A percentile compares a stretch with the other conserved stretches of the same genome.
Evolutionary conservation across 2,888 invertebrate genomes (phyloP).

Genomic region (Torymus auratus): DNA sequence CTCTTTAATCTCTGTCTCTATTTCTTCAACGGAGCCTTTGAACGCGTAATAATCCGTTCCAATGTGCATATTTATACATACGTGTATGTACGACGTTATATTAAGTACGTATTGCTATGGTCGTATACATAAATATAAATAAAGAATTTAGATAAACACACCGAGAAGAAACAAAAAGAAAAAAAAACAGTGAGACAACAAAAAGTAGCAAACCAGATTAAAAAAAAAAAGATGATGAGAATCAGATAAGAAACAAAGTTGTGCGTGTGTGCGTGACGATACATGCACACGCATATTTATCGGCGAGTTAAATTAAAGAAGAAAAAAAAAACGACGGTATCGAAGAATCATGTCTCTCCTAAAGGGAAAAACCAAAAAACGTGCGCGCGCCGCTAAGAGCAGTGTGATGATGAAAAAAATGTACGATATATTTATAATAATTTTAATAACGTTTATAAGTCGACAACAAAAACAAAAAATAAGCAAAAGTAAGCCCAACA

Average conservation of each 20-base stretch:
- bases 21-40: constrained; percentile 58
- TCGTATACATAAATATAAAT: constrained; percentile 62
- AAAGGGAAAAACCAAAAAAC: constrained; percentile 20
- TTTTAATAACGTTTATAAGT: constrained; percentile 76
- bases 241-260: constrained; percentile 27
- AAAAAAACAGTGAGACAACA: constrained; percentile 50
- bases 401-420: constrained; percentile 64
- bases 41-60: constrained; percentile 74
- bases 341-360: constrained; percentile 44
- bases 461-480: constrained; percentile 61
- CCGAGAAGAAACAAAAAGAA: constrained; percentile 51
- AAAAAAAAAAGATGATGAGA: constrained; percentile 13
- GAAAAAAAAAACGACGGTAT: constrained; percentile 41
- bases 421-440: constrained; percentile 76
- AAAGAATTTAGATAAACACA: constrained; percentile 57
- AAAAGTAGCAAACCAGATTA: constrained; percentile 27
- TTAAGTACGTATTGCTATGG: constrained; percentile 69
- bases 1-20: constrained; percentile 51
- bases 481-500: constrained; percentile 48
- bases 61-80: constrained; percentile 66
- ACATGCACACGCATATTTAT: constrained; percentile 4
- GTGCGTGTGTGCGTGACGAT: constrained; percentile 5
- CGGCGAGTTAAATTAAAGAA: constrained; percentile 39
- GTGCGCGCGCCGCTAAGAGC: constrained; percentile 64
- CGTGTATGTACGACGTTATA: constrained; percentile 73